Evolutionary conservation across 2,797 vertebrate genomes (phyloP).

Genomic region (Typhlichthys eigenmanni): DNA sequence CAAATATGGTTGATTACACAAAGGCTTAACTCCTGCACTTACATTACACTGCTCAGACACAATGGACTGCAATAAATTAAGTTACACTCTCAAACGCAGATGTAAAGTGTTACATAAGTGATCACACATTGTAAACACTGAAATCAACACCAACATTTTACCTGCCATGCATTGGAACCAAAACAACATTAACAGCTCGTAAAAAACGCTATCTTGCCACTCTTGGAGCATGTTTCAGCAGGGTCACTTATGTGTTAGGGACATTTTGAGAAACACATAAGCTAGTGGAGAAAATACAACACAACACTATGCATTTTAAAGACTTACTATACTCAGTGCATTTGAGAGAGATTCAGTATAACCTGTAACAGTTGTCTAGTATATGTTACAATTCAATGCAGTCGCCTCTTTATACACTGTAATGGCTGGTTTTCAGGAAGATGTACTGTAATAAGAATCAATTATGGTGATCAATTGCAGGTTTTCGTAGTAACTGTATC

Average conservation of each 20-base stretch:
- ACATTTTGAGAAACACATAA: slow-evolving; percentile 55
- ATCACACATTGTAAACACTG: slow-evolving; percentile 35
- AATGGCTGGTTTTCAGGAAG: slow-evolving; percentile 56
- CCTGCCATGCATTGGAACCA: slow-evolving; percentile 35
- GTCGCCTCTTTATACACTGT: slow-evolving; percentile 61
- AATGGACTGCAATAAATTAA: slow-evolving; percentile 18
- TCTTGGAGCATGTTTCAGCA: slow-evolving; percentile 23
- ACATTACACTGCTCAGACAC: slow-evolving; percentile 31
- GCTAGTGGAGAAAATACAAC: slow-evolving; percentile 48
- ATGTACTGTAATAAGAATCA: slow-evolving; percentile 43
- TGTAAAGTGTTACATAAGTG: slow-evolving; percentile 33
- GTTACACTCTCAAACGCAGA: slow-evolving; percentile 21
- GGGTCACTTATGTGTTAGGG: slow-evolving; percentile 40
- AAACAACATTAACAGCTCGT: slow-evolving; percentile 21
- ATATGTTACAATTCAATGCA: slow-evolving; percentile 62
- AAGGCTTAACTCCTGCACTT: slow-evolving; percentile 49
- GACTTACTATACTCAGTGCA: slow-evolving; percentile 68
- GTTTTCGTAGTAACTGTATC: slow-evolving; percentile 34
- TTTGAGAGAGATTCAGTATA: slow-evolving; percentile 57
- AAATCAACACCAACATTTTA: slow-evolving; percentile 14
- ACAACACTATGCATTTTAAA: slow-evolving; percentile 62
- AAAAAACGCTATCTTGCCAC: slow-evolving; percentile 25
- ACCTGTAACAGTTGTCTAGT: slow-evolving; percentile 51
- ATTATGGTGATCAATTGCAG: slow-evolving; percentile 38
- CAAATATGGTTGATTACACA: background rate